Percentiles rank a stretch among this genome's conserved stretches.
These are phyloP conservation scores for Bettongia penicillata DNA, from an alignment of 2,113 vertebrate species.

Conservation along the genomic window DNA sequence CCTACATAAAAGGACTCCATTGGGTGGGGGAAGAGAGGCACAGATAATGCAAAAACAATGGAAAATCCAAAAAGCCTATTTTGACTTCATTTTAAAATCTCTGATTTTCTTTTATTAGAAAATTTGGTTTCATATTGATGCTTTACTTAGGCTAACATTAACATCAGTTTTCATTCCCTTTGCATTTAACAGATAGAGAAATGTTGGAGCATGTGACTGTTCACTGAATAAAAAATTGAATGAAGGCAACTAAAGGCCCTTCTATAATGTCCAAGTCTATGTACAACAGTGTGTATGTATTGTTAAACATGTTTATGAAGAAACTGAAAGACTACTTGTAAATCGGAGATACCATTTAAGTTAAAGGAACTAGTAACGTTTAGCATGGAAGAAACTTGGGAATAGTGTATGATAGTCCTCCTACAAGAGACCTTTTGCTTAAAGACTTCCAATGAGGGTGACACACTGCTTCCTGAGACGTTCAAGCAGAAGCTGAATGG, in stretches of 20 bases:
- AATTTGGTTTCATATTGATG: not conserved
- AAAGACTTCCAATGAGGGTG: too few relatives aligned
- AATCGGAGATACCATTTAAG: not conserved
- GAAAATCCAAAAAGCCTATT: not conserved
- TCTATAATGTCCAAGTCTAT: not conserved
- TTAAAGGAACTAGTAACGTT: not conserved
- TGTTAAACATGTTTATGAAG: not conserved
- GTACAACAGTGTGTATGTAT: not conserved
- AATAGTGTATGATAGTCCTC: not conserved
- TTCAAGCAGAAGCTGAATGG: too few relatives aligned
- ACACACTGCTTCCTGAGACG: too few relatives aligned
- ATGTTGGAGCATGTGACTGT: not conserved
- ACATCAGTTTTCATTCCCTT: accelerated
- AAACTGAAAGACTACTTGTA: not conserved
- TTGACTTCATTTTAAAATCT: not conserved
- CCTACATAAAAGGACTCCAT: not conserved
- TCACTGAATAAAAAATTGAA: not conserved
- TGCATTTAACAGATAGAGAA: not conserved
- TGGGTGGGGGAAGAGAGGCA: not conserved
- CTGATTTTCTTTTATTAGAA: not conserved
- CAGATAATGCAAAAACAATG: slow-evolving; percentile 16
- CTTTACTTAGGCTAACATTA: not conserved
- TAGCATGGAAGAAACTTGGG: not conserved
- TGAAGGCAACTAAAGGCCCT: not conserved
- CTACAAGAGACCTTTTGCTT: too few relatives aligned